Evolutionary conservation across 1,140 invertebrate species (phyloP), one percentile per base, ranked within the genome.

Genomic region (Solenopsis invicta): DNA sequence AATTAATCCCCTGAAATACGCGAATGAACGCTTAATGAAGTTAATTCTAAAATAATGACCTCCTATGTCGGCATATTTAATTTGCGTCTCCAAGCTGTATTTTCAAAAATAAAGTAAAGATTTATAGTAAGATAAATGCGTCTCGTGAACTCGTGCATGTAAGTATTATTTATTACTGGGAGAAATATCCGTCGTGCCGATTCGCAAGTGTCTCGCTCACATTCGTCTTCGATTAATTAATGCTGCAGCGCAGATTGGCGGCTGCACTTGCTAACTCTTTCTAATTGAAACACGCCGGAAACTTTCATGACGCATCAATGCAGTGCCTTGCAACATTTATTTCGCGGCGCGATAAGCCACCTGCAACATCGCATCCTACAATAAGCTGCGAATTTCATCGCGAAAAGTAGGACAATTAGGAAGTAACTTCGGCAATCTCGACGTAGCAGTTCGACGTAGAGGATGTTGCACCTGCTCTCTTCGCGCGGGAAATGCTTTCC

Each of bases 221-320:
- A 34, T 41, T 59, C 29, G 52, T 75, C 72, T 24, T 18, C 48
- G 29, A 80, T 80, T 80, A 80, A 80, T 67, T 80, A 67, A 80
- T 80, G 50, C 9, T 29, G 29, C 8, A 29, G 48, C 5, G 16
- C 18, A 62, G 16, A 50, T 12, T 16, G 29, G 34, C 21, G 52
- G n/a, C n/a, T 6, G 61, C 64, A 29, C 29, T 69, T 9, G 16
- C 21, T 13, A 62, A 81, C 29, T 69, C 34, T 37, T 81, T 56
- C 16, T 21, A 24, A 72, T 61, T 48, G 77, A 64, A 64, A 56
- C 77, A n/a, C 21, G 64, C 21, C 48, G 64, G 48, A 8, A 82
- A 82, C 34, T 72, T 72, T 1, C 16, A 24, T 6, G n/a, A 56
- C 18, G 48, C 45, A n/a, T 80, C 77, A 34, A 16, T 56, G 52